These are phyloP conservation scores for Diorhabda sublineata DNA, from an alignment of 1,140 invertebrate species.

Conservation along the genomic window DNA sequence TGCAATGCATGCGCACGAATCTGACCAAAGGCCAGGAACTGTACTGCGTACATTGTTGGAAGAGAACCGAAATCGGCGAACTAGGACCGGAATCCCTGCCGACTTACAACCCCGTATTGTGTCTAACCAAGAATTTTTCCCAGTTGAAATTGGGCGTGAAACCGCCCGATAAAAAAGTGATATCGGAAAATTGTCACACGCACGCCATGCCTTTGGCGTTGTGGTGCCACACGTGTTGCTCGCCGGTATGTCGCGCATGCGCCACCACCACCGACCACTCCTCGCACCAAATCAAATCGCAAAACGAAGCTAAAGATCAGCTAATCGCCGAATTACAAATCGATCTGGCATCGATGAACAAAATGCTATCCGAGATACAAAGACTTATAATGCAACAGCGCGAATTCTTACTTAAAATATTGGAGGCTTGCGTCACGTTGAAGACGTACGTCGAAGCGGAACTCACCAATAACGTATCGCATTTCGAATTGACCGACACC, in stretches of 20 bases:
- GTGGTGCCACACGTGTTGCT: slow-evolving; percentile 68
- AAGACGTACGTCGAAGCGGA: slow-evolving; percentile 70
- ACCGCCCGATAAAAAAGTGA: slow-evolving; percentile 47
- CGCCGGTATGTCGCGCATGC: slow-evolving; percentile 63
- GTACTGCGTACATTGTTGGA: slow-evolving; percentile 66
- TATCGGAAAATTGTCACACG: slow-evolving; percentile 62
- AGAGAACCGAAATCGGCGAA: slow-evolving; percentile 58
- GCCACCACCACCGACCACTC: slow-evolving; percentile 60
- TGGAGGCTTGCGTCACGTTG: slow-evolving; percentile 66
- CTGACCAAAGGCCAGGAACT: slow-evolving; percentile 60
- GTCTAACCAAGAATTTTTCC: slow-evolving; percentile 58
- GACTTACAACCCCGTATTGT: slow-evolving; percentile 61
- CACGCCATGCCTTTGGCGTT: slow-evolving; percentile 68
- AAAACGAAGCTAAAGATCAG: slow-evolving; percentile 63
- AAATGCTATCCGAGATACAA: slow-evolving; percentile 58
- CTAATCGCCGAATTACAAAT: slow-evolving; percentile 59
- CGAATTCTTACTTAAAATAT: slow-evolving; percentile 66
- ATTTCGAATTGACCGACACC: slow-evolving; percentile 61
- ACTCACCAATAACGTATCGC: slow-evolving; percentile 61
- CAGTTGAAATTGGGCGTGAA: slow-evolving; percentile 52
- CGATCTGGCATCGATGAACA: slow-evolving; percentile 48
- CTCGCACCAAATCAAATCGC: slow-evolving; percentile 63
- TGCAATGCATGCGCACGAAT: slow-evolving; percentile 64
- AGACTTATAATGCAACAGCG: slow-evolving; percentile 63
- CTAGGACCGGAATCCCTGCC: slow-evolving; percentile 61